phyloP scores from a whole-genome alignment of 2,113 vertebrate genomes.

The Serilophus lunatus region DNA sequence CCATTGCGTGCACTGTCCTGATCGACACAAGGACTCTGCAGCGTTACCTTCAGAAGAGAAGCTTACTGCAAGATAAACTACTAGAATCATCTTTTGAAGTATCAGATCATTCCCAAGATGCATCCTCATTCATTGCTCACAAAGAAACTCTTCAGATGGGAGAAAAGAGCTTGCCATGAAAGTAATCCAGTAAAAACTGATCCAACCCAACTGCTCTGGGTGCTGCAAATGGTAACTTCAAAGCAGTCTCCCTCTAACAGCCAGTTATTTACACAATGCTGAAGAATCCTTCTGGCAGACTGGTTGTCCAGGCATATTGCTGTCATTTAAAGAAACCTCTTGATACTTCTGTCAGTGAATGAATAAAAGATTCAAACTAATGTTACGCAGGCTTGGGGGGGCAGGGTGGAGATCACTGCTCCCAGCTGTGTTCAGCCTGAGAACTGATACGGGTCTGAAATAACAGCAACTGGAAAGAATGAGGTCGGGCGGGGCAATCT shows the following conservation, averaged over 20 bases:
- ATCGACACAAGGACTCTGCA: constrained; percentile 5
- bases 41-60: background rate
- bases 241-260: background rate
- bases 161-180: constrained; percentile 46
- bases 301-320: background rate
- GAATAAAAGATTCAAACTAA: constrained; percentile 16
- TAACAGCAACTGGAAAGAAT: constrained; percentile 26
- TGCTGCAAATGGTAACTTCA: constrained; percentile 40
- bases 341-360: constrained; percentile 4
- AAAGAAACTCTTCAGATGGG: constrained; percentile 53
- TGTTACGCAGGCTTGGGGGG: background rate
- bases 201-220: background rate
- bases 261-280: background rate
- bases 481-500: constrained; percentile 5
- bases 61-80: constrained; percentile 13
- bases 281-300: background rate
- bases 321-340: constrained; percentile 31
- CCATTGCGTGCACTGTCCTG: background rate
- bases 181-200: constrained; percentile 37
- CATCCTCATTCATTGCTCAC: constrained; percentile 39
- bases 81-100: constrained; percentile 35
- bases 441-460: constrained; percentile 21
- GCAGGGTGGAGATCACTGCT: constrained; percentile 51
- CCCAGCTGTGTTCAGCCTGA: background rate
- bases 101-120: constrained; percentile 33